Conservation (phyloP, 2,797 vertebrate species). For the Pangasius sanitwongsei region DNA sequence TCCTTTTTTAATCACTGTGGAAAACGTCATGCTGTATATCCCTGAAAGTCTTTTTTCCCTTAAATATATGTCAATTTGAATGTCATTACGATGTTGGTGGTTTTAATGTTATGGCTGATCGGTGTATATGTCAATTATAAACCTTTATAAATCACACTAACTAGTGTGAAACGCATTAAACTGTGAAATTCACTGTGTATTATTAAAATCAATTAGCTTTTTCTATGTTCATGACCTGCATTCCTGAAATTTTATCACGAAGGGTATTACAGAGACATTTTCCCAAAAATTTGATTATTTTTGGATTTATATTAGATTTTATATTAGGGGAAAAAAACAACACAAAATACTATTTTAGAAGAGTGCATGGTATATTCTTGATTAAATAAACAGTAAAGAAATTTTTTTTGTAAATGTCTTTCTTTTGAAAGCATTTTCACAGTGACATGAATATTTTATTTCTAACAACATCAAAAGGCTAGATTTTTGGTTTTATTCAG, state of each 20-base stretch:
- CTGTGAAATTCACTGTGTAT: too few relatives aligned
- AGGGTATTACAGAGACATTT: not conserved
- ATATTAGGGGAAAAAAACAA: not conserved
- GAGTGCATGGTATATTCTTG: not conserved
- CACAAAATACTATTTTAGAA: not conserved
- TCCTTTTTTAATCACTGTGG: not conserved
- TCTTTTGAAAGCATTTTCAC: not conserved
- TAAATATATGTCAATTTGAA: not conserved
- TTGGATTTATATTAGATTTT: not conserved
- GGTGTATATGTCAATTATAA: not conserved
- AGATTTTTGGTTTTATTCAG: not conserved
- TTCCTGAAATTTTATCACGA: not conserved
- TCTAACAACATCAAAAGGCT: not conserved
- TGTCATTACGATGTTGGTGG: not conserved
- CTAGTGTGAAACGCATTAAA: not conserved
- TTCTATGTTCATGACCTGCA: not conserved
- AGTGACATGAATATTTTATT: not conserved
- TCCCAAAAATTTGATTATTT: not conserved
- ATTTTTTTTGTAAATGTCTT: not conserved
- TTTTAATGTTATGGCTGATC: too few relatives aligned
- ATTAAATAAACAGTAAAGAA: not conserved
- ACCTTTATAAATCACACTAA: not conserved
- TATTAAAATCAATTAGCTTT: not conserved
- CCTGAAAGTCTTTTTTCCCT: not conserved
- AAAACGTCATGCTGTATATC: not conserved